phyloP scores from a whole-genome alignment of 2,113 vertebrate species.

The Pterocles burchelli region DNA sequence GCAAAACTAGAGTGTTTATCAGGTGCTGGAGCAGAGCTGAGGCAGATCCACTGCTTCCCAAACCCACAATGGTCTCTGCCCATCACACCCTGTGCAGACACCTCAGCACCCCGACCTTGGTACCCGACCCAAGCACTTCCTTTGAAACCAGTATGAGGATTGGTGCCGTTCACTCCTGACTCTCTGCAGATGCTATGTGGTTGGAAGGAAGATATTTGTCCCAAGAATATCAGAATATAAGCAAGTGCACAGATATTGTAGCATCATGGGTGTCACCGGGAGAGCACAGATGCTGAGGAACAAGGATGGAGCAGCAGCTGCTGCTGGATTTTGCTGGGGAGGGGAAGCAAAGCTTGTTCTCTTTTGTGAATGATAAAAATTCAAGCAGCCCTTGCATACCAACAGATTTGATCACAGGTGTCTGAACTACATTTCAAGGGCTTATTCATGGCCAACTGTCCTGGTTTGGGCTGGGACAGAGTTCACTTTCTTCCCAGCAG shows the following conservation, averaged over 20 bases:
- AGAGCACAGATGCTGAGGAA: not conserved
- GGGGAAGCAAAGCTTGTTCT: not conserved
- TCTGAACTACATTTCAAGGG: not conserved
- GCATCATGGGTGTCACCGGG: not conserved
- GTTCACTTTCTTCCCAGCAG: no score
- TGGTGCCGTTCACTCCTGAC: not conserved
- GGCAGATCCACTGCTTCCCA: not conserved
- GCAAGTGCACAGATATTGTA: not conserved
- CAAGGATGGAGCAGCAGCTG: not conserved
- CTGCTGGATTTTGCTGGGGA: not conserved
- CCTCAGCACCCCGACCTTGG: not conserved
- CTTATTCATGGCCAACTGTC: not conserved
- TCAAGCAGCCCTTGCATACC: not conserved
- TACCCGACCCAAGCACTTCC: not conserved
- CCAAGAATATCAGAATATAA: not conserved
- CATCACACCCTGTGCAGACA: accelerated
- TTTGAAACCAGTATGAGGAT: not conserved
- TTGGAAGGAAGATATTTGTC: not conserved
- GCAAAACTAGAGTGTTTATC: not conserved
- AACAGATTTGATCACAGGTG: not conserved
- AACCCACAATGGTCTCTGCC: not conserved
- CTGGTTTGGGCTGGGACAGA: no score
- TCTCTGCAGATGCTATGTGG: not conserved
- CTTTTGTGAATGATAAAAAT: not conserved
- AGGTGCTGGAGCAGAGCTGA: not conserved